Conservation (phyloP, 1,140 invertebrate species). For the Rhyzopertha dominica region DNA sequence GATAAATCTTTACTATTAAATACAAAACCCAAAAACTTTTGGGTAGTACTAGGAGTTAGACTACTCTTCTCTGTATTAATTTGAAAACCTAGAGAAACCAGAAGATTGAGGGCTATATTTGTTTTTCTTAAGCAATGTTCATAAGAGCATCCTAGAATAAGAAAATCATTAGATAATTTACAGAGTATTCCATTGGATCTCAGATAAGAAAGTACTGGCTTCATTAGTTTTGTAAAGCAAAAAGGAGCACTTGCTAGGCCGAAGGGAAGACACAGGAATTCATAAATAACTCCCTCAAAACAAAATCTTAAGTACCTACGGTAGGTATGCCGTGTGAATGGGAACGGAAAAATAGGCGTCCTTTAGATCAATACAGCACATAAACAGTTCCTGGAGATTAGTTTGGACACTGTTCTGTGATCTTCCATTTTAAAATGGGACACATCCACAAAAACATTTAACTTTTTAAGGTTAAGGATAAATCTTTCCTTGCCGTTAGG, state of each 20-base stretch:
- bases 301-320: conserved; percentile 12
- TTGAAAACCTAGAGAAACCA: conserved; percentile 28
- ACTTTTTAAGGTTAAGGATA: conserved; percentile 9
- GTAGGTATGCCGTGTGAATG: conserved; percentile 11
- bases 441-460: neutral
- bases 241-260: conserved; percentile 5
- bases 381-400: neutral
- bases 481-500: conserved; percentile 6
- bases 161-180: conserved; percentile 13
- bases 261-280: neutral
- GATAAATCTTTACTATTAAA: conserved; percentile 26
- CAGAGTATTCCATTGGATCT: conserved; percentile 11
- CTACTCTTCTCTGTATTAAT: conserved; percentile 26
- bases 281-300: neutral
- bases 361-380: neutral
- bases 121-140: conserved; percentile 11
- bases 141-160: conserved; percentile 2
- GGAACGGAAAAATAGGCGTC: conserved; percentile 23
- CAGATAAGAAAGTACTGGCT: conserved; percentile 16
- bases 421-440: conserved; percentile 10
- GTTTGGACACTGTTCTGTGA: conserved; percentile 1
- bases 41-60: conserved; percentile 12
- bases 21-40: conserved; percentile 29
- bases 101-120: conserved; percentile 9
- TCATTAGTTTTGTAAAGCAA: conserved; percentile 8